Percentiles rank a stretch among this genome's conserved stretches.
Evolutionary conservation across 2,888 invertebrate genomes (phyloP).

Genomic region (Salpingus planirostris): DNA sequence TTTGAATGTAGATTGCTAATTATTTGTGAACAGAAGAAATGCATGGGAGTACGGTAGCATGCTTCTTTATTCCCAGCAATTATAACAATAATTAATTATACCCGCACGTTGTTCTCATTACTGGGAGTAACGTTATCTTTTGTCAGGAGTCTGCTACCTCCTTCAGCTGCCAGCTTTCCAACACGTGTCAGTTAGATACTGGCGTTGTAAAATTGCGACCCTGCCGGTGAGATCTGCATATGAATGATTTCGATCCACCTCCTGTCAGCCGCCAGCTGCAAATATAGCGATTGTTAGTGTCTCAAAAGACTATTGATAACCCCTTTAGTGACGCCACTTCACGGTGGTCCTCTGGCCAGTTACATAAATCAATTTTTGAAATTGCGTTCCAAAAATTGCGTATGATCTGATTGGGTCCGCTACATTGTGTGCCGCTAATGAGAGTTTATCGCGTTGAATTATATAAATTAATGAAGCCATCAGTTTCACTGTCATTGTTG

Average conservation of each 20-base stretch:
- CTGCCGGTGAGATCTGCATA: conserved; percentile 17
- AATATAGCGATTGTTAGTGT: conserved; percentile 2
- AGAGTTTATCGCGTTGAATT: too few species aligned
- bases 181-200: conserved; percentile 13
- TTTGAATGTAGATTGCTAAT: too few species aligned
- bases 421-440: too few species aligned
- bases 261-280: conserved; percentile 18
- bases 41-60: too few species aligned
- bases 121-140: conserved; percentile 9
- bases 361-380: too few species aligned
- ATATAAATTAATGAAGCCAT: too few species aligned
- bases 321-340: neutral
- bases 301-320: neutral
- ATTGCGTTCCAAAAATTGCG: too few species aligned
- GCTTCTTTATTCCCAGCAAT: neutral
- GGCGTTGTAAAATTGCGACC: conserved; percentile 11
- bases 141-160: conserved; percentile 3
- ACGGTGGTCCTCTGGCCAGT: neutral
- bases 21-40: too few species aligned
- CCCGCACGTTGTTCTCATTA: conserved; percentile 10
- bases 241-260: conserved; percentile 19
- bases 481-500: too few species aligned
- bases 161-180: conserved; percentile 12
- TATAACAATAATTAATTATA: conserved; percentile 6
- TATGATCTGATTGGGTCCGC: too few species aligned